A percentile compares a stretch with the other conserved stretches of the same genome.
These are phyloP conservation scores for Gastrophysa polygoni DNA, from an alignment of 2,888 invertebrate species.

Conservation along the genomic window DNA sequence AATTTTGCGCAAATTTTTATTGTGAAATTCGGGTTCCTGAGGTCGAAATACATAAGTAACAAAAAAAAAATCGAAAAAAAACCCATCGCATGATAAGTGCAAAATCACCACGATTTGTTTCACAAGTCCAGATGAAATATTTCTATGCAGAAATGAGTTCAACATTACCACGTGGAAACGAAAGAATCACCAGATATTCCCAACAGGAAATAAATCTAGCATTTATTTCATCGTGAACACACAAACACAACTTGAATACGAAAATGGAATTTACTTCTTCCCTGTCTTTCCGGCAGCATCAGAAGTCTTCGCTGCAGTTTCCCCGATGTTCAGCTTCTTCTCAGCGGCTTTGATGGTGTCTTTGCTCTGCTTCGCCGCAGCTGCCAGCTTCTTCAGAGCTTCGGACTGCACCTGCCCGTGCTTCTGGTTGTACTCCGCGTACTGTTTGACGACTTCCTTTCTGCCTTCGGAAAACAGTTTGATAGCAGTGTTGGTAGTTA, in stretches of 20 bases:
- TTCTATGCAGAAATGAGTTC: too few species aligned
- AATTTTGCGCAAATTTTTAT: too few species aligned
- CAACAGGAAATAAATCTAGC: too few species aligned
- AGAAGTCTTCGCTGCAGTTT: background rate
- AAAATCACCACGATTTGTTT: too few species aligned
- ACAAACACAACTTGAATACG: background rate
- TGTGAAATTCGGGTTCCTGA: too few species aligned
- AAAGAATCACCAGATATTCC: too few species aligned
- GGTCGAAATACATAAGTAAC: too few species aligned
- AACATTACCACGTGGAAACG: too few species aligned
- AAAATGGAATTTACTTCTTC: background rate
- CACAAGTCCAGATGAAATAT: too few species aligned
- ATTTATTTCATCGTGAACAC: background rate
- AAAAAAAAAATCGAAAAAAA: too few species aligned
- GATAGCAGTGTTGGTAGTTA: slow-evolving; percentile 40
- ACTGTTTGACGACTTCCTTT: slow-evolving; percentile 40
- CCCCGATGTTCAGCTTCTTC: slow-evolving; percentile 5
- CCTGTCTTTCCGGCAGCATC: background rate
- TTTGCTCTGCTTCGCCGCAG: slow-evolving; percentile 1
- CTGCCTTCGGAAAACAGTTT: slow-evolving; percentile 37
- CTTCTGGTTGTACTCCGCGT: slow-evolving; percentile 32
- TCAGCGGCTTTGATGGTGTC: slow-evolving; percentile 3
- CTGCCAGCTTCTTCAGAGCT: slow-evolving; percentile 25
- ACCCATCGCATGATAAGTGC: too few species aligned
- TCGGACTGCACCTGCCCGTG: slow-evolving; percentile 24